Conservation (phyloP, 2,113 vertebrate genomes). For the Percopsis transmontana region DNA sequence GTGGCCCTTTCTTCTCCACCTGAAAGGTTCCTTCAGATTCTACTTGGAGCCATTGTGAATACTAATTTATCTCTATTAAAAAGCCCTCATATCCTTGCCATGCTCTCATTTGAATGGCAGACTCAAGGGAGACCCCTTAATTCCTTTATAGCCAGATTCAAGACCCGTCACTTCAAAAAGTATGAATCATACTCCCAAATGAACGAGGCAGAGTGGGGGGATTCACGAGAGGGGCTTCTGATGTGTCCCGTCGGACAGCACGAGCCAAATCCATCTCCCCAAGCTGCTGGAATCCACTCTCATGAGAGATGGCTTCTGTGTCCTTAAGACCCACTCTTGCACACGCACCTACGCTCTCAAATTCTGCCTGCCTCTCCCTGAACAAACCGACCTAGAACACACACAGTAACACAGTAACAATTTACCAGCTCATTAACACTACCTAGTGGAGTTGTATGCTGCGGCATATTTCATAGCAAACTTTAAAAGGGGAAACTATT, state of each 20-base stretch:
- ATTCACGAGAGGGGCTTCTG: conserved; percentile 74
- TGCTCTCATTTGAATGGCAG: conserved; percentile 84
- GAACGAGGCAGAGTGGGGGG: conserved; percentile 72
- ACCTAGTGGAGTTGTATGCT: background rate
- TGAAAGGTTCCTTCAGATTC: conserved; percentile 84
- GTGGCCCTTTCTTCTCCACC: conserved; percentile 82
- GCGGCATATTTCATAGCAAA: conserved; percentile 12
- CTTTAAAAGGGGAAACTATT: conserved; percentile 22
- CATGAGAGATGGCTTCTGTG: conserved; percentile 59
- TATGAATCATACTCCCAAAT: conserved; percentile 87
- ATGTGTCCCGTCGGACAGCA: conserved; percentile 76
- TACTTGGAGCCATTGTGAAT: conserved; percentile 82
- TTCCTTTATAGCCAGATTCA: conserved; percentile 85
- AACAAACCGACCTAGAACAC: conserved; percentile 22
- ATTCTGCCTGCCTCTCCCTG: conserved; percentile 35
- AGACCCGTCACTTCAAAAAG: conserved; percentile 86
- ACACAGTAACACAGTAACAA: conserved; percentile 17
- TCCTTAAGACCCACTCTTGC: conserved; percentile 61
- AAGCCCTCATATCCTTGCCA: conserved; percentile 80
- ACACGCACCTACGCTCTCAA: conserved; percentile 27
- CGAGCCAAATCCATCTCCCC: conserved; percentile 69
- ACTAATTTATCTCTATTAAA: conserved; percentile 85
- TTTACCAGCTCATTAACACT: background rate
- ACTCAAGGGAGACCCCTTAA: conserved; percentile 82
- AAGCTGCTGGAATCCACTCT: conserved; percentile 74